A percentile compares a stretch with the other conserved stretches of the same genome.
Conservation (phyloP, 2,113 vertebrate genomes). For the Pyxicephalus adspersus region DNA sequence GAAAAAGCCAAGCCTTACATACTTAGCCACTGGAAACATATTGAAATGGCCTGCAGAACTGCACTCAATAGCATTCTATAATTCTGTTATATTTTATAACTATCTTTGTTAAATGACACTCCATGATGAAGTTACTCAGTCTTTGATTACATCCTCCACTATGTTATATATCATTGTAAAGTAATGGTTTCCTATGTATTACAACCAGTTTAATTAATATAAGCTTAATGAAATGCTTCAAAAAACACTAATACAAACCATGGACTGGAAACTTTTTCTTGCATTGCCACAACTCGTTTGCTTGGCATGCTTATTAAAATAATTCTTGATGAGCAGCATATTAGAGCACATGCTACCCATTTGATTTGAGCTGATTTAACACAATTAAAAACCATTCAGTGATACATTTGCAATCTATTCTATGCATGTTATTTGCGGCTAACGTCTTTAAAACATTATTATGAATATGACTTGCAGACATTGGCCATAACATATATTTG, state of each 20-base stretch:
- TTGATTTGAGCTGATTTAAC: not conserved
- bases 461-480: not conserved
- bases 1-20: no score
- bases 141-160: no score
- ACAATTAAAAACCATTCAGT: conserved; percentile 6
- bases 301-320: not conserved
- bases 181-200: no score
- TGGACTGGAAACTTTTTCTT: not conserved
- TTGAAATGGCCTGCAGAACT: no score
- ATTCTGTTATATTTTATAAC: no score
- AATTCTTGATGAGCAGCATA: not conserved
- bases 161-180: no score
- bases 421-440: conserved; percentile 2
- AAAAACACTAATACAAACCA: not conserved
- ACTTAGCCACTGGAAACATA: no score
- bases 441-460: not conserved
- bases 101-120: no score
- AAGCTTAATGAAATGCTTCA: not conserved
- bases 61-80: no score
- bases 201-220: not conserved
- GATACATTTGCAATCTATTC: not conserved
- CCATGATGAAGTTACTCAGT: no score
- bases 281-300: not conserved
- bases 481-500: not conserved
- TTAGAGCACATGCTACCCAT: not conserved